Evolutionary conservation across 2,113 vertebrate genomes (phyloP).

Genomic region (Tetraodon nigroviridis): DNA sequence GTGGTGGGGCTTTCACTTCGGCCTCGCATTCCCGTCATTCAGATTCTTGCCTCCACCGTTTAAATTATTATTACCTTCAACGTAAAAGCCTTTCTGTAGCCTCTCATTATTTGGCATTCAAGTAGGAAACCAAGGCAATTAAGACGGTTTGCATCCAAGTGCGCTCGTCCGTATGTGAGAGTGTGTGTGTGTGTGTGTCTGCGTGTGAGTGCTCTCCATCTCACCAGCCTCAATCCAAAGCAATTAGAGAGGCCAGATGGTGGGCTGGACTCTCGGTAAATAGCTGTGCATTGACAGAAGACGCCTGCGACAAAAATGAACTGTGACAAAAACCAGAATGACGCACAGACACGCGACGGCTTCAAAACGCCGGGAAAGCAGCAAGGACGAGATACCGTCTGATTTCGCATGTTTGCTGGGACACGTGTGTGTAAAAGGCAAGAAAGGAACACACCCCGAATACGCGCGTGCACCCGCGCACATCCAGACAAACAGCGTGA

Average conservation of each 20-base stretch:
- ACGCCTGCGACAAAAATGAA: conserved; percentile 58
- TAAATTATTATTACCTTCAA: no score
- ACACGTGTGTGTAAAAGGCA: no score
- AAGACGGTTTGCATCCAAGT: not conserved
- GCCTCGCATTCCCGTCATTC: conserved; percentile 61
- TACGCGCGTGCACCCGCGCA: conserved; percentile 4
- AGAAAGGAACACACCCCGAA: conserved; percentile 1
- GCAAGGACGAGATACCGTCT: not conserved
- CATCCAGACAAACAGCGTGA: conserved; percentile 4
- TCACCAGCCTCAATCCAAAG: conserved; percentile 71
- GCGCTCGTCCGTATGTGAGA: conserved; percentile 1
- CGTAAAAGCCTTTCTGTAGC: no score
- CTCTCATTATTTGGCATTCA: conserved; percentile 37
- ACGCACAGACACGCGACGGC: conserved; percentile 41
- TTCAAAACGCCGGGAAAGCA: conserved; percentile 43
- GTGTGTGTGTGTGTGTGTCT: conserved; percentile 7
- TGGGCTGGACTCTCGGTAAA: conserved; percentile 68
- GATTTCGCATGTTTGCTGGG: conserved; percentile 1
- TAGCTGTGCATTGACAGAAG: conserved; percentile 63
- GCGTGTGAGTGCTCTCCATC: conserved; percentile 18
- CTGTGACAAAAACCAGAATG: conserved; percentile 60
- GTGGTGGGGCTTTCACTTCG: conserved; percentile 53
- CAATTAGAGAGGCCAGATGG: conserved; percentile 78
- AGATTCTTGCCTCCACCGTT: no score
- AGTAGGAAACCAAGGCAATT: conserved; percentile 40